These are phyloP conservation scores for Vannuccia rotundouncinata DNA, from an alignment of 2,888 invertebrate species.

Conservation along the genomic window DNA sequence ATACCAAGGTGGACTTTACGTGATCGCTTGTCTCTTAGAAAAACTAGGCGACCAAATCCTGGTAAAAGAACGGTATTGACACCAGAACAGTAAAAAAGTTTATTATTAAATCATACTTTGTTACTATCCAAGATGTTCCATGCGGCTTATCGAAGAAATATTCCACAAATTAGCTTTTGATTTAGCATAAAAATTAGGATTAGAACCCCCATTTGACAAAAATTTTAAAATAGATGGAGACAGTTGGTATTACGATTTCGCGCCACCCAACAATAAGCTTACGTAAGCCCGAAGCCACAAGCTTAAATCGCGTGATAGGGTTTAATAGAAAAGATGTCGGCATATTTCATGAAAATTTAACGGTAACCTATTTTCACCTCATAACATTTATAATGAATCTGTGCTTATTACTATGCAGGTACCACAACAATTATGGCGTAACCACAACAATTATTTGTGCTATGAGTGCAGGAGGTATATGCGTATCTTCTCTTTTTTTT, in stretches of 20 bases:
- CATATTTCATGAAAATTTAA: background rate
- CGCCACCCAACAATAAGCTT: background rate
- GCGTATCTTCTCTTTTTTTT: background rate
- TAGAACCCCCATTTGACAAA: background rate
- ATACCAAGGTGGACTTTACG: background rate
- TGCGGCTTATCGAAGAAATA: background rate
- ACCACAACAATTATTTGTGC: background rate
- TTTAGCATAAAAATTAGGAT: background rate
- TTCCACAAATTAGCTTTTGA: background rate
- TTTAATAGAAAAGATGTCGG: background rate
- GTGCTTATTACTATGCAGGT: no score
- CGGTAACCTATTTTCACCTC: constrained; percentile 3
- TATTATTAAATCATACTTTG: background rate
- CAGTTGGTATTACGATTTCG: background rate
- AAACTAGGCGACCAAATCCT: background rate
- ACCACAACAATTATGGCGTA: no score
- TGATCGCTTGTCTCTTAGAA: background rate
- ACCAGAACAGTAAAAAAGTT: background rate
- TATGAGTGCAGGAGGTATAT: background rate
- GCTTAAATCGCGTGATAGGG: background rate
- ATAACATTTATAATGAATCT: no score
- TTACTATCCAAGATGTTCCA: background rate
- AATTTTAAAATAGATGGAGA: background rate
- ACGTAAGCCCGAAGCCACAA: background rate
- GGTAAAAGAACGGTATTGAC: background rate